phyloP scores from a whole-genome alignment of 2,797 vertebrate species.

The Etheostoma nigrum region DNA sequence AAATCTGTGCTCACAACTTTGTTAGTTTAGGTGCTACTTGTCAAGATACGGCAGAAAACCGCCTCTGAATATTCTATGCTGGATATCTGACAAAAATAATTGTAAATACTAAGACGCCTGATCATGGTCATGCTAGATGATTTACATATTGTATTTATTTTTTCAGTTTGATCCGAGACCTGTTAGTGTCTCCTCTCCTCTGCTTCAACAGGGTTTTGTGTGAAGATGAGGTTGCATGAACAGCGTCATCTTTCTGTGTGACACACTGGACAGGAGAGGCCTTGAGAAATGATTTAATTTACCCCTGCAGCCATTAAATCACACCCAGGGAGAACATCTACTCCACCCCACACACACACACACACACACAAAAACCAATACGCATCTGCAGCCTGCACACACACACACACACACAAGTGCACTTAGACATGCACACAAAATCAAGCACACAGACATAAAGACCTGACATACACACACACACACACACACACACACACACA shows the following conservation, averaged over 20 bases:
- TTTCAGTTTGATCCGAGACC: background rate
- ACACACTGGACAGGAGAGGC: constrained; percentile 67
- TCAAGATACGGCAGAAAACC: background rate
- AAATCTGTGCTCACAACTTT: no score
- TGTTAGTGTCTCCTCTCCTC: constrained; percentile 1
- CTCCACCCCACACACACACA: constrained; percentile 28
- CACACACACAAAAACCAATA: constrained; percentile 13
- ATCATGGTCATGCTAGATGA: background rate
- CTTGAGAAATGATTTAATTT: constrained; percentile 80
- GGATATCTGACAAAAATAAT: background rate
- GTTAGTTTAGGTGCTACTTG: background rate
- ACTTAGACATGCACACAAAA: background rate
- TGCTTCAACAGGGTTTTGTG: constrained; percentile 15
- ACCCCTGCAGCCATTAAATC: constrained; percentile 68
- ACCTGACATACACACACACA: no score
- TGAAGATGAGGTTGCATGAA: constrained; percentile 45
- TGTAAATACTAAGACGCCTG: background rate
- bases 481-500: constrained; percentile 9
- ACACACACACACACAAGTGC: constrained; percentile 20
- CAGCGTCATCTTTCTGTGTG: constrained; percentile 71
- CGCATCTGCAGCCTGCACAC: constrained; percentile 5
- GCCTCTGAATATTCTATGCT: background rate
- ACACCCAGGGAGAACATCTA: constrained; percentile 41
- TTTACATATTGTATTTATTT: constrained; percentile 9
- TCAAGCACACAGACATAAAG: no score